These are phyloP conservation scores for Lepisosteus oculatus DNA, from an alignment of 2,113 vertebrate species.

Conservation along the genomic window DNA sequence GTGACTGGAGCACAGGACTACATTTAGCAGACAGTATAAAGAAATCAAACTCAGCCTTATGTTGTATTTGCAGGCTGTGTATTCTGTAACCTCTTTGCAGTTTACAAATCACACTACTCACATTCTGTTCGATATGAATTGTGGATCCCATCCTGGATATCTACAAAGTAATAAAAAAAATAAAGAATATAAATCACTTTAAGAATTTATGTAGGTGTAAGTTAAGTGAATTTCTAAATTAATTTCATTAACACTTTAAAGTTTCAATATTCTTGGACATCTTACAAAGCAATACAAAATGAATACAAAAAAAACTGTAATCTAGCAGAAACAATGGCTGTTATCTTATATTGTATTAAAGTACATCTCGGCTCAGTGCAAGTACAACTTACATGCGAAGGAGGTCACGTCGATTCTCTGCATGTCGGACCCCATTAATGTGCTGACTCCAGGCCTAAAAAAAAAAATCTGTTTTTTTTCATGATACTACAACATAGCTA, in stretches of 20 bases:
- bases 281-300: not conserved
- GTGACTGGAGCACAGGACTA: no score
- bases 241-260: no score
- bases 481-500: no score
- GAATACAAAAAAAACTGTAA: not conserved
- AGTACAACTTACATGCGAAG: conserved; percentile 23
- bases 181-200: not conserved
- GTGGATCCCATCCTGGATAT: not conserved
- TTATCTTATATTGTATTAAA: no score
- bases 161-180: not conserved
- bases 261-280: no score
- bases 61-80: not conserved
- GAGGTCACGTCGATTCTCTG: conserved; percentile 15
- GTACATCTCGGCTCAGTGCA: not conserved
- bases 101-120: not conserved
- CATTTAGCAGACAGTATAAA: not conserved
- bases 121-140: not conserved
- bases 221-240: no score
- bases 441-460: conserved; percentile 38
- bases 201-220: no score
- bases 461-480: not conserved
- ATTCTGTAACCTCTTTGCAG: not conserved
- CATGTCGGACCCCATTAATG: conserved; percentile 31
- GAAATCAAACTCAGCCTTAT: not conserved
- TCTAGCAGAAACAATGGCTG: not conserved